Percentiles rank a stretch among this genome's conserved stretches.
Conservation (phyloP, 2,797 vertebrate species). For the Phalloptychus januarius region DNA sequence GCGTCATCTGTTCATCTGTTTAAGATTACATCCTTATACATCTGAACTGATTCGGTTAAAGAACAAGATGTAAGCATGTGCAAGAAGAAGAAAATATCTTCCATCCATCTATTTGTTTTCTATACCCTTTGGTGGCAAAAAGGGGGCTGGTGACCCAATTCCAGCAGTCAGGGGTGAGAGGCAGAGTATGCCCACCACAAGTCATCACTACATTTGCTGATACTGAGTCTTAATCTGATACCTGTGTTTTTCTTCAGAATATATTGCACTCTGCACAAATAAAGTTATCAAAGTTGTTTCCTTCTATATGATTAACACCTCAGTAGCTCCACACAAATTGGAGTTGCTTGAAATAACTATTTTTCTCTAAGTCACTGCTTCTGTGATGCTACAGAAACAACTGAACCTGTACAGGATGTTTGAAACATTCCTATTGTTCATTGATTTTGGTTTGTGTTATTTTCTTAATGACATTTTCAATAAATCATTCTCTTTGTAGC, state of each 20-base stretch:
- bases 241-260: background rate
- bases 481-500: background rate
- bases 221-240: background rate
- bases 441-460: background rate
- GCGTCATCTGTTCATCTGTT: constrained; percentile 9
- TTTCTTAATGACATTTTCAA: background rate
- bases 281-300: background rate
- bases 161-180: background rate
- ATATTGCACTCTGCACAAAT: background rate
- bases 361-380: background rate
- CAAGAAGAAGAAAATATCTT: background rate
- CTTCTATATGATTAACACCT: background rate
- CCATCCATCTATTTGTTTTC: background rate
- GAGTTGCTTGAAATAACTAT: background rate
- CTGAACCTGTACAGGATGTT: background rate
- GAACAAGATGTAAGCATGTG: background rate
- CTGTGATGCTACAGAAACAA: background rate
- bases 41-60: background rate
- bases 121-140: background rate
- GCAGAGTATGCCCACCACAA: background rate
- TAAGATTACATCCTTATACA: constrained; percentile 18
- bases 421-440: background rate
- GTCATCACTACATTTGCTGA: background rate
- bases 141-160: background rate
- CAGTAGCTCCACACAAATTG: background rate